Percentiles rank a stretch among this genome's conserved stretches.
These are phyloP conservation scores for Vulpes ferrilata DNA, from an alignment of 2,113 vertebrate genomes.

Conservation along the genomic window DNA sequence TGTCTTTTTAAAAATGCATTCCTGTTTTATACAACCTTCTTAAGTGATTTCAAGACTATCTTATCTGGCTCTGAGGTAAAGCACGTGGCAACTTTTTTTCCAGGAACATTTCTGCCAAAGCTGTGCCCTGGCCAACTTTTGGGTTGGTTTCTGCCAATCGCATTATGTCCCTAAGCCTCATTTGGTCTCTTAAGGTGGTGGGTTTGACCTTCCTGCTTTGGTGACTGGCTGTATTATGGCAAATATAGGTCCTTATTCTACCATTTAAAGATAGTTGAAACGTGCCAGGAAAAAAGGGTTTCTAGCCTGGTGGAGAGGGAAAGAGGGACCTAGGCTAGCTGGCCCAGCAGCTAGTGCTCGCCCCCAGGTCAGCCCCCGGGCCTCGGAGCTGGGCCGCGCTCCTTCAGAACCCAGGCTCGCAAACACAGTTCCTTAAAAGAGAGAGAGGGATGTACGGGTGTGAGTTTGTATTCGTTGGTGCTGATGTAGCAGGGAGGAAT, in stretches of 20 bases:
- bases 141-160: constrained; percentile 37
- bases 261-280: not conserved
- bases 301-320: no score
- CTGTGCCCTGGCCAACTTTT: constrained; percentile 56
- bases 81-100: not conserved
- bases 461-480: not conserved
- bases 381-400: not conserved
- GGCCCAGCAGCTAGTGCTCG: not conserved
- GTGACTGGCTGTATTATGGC: constrained; percentile 52
- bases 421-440: not conserved
- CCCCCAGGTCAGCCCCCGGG: no score
- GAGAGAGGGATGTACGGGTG: no score
- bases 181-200: constrained; percentile 47
- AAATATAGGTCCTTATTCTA: constrained; percentile 7
- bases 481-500: not conserved
- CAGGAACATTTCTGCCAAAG: constrained; percentile 71
- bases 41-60: constrained; percentile 73
- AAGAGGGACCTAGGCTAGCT: not conserved
- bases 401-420: accelerated
- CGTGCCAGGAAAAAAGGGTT: not conserved
- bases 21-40: constrained; percentile 71
- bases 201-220: constrained; percentile 51
- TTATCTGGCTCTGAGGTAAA: constrained; percentile 65
- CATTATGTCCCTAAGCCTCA: not conserved
- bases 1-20: constrained; percentile 63